Conservation (phyloP, 2,113 vertebrate species). For the Dasyurus viverrinus region DNA sequence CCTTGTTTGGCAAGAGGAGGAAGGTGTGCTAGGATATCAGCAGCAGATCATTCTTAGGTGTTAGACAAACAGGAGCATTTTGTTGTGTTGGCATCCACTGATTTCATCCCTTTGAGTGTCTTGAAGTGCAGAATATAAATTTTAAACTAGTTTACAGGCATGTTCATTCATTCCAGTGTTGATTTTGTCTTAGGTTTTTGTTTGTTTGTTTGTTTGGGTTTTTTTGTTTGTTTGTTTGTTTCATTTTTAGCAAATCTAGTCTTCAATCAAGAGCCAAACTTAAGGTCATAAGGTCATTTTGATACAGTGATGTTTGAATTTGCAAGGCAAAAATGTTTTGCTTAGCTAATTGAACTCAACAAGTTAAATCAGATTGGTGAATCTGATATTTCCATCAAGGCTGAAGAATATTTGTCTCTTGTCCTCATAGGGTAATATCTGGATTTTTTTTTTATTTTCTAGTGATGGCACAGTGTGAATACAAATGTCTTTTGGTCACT, state of each 20-base stretch:
- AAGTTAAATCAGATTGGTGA: constrained; percentile 98
- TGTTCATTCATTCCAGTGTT: constrained; percentile 81
- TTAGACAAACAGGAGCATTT: constrained; percentile 77
- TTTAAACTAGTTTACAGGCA: constrained; percentile 72
- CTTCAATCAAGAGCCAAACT: constrained; percentile 67
- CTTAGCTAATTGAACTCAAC: constrained; percentile 99
- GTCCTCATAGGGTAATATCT: constrained; percentile 97
- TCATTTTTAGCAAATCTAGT: constrained; percentile 74
- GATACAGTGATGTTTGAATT: constrained; percentile 98
- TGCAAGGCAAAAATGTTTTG: constrained; percentile 97
- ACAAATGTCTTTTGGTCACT: constrained; percentile 99
- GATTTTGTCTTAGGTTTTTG: constrained; percentile 73
- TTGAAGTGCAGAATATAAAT: constrained; percentile 73
- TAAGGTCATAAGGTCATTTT: constrained; percentile 96
- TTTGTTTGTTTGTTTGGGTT: constrained; percentile 14
- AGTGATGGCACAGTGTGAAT: constrained; percentile 98
- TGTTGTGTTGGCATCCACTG: constrained; percentile 76
- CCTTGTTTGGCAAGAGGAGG: constrained; percentile 56
- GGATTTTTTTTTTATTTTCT: constrained; percentile 97
- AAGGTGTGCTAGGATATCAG: constrained; percentile 76
- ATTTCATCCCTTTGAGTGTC: constrained; percentile 76
- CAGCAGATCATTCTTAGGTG: constrained; percentile 75
- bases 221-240: too few relatives aligned
- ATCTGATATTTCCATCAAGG: constrained; percentile 97
- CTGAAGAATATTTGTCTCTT: constrained; percentile 97